phyloP scores from a whole-genome alignment of 2,888 invertebrate species.

The Chalcosyrphus nemorum region DNA sequence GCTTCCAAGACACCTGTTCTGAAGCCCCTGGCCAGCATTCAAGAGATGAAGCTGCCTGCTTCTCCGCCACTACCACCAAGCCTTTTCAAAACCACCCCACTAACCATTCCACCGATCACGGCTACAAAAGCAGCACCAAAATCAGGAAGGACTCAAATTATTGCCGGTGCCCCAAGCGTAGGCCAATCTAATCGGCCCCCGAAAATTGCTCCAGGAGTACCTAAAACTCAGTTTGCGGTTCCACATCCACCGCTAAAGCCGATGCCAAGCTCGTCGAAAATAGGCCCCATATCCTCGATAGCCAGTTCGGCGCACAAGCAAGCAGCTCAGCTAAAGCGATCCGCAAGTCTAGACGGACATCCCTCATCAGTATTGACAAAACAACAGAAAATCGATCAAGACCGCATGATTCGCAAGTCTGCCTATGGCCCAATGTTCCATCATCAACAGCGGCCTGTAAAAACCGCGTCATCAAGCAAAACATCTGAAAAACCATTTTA shows the following conservation, averaged over 20 bases:
- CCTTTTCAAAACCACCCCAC: conserved; percentile 78
- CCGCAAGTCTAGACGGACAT: conserved; percentile 79
- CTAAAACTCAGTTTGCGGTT: conserved; percentile 77
- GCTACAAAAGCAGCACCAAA: conserved; percentile 64
- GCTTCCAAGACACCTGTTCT: conserved; percentile 49
- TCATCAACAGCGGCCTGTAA: conserved; percentile 47
- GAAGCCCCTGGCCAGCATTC: conserved; percentile 74
- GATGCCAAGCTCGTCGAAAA: conserved; percentile 75
- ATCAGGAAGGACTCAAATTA: conserved; percentile 52
- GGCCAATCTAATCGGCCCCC: conserved; percentile 54
- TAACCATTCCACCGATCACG: conserved; percentile 76
- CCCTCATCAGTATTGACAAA: conserved; percentile 72
- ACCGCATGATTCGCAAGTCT: conserved; percentile 72
- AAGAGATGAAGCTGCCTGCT: conserved; percentile 77
- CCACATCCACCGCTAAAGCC: conserved; percentile 77
- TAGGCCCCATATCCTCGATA: conserved; percentile 78
- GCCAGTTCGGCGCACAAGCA: conserved; percentile 80
- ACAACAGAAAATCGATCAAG: conserved; percentile 77
- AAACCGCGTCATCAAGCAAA: conserved; percentile 28
- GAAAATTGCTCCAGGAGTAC: conserved; percentile 42
- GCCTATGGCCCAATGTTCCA: conserved; percentile 68
- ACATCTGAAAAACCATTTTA: conserved; percentile 75
- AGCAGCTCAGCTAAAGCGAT: conserved; percentile 77
- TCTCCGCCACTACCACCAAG: conserved; percentile 81
- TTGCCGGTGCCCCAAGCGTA: conserved; percentile 13